Evolutionary conservation across 1,140 invertebrate species (phyloP).

Genomic region (Piezodorus guildinii): DNA sequence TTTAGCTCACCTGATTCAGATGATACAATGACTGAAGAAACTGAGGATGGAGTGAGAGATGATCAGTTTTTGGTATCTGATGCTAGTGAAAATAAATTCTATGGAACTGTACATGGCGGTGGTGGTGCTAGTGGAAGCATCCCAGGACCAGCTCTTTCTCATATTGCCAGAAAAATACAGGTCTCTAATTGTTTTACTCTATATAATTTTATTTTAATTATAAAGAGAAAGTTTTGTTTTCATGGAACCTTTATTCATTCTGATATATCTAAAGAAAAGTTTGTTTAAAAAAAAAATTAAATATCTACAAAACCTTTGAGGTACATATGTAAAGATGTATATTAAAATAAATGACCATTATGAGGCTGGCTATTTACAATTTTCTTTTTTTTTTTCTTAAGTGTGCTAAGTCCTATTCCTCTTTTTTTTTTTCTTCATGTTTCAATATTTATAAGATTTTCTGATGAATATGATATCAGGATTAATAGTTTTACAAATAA

Average conservation of each 20-base stretch:
- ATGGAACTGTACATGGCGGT: constrained; percentile 43
- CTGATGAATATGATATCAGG: too few relatives aligned
- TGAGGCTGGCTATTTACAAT: neutral
- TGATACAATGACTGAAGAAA: constrained; percentile 64
- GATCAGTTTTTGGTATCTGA: constrained; percentile 78
- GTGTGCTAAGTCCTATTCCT: too few relatives aligned
- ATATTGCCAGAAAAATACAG: constrained; percentile 42
- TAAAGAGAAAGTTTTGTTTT: neutral
- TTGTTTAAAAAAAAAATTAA: too few relatives aligned
- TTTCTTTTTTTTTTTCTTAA: neutral
- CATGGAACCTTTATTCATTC: too few relatives aligned
- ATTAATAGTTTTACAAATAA: too few relatives aligned
- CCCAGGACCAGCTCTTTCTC: constrained; percentile 42
- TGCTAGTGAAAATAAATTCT: constrained; percentile 73
- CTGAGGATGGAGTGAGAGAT: constrained; percentile 61
- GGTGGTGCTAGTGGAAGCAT: constrained; percentile 36
- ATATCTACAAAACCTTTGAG: too few relatives aligned
- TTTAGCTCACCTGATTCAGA: constrained; percentile 69
- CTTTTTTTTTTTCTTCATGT: too few relatives aligned
- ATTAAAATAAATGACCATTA: neutral
- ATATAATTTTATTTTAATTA: neutral
- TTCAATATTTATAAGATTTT: too few relatives aligned
- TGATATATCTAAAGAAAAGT: too few relatives aligned
- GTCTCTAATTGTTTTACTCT: constrained; percentile 16
- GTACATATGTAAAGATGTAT: too few relatives aligned